These are phyloP conservation scores for Sycophila sp. DNA, from an alignment of 1,140 invertebrate species.

Conservation along the genomic window DNA sequence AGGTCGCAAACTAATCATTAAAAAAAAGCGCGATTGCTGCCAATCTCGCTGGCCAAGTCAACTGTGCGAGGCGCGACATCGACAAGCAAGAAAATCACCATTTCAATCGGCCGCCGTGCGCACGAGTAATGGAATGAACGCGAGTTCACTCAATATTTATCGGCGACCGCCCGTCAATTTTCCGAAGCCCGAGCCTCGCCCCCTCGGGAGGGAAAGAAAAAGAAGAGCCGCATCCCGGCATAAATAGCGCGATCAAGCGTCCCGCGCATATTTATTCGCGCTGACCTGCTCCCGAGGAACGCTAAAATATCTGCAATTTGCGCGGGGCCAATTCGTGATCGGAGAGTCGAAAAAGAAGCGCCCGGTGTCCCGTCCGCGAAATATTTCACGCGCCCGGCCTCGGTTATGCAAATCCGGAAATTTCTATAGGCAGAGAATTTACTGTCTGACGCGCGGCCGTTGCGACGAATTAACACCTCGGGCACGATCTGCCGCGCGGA, in stretches of 20 bases:
- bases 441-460: no score
- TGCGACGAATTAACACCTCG: no score
- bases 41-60: no score
- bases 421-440: background rate
- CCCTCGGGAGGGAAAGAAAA: background rate
- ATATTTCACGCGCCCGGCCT: background rate
- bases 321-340: conserved; percentile 1
- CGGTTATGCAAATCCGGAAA: background rate
- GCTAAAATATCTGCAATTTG: background rate
- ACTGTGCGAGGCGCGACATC: background rate
- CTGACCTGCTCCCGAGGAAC: background rate
- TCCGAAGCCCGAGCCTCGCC: background rate
- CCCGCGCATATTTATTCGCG: background rate
- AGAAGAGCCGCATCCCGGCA: background rate
- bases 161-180: background rate
- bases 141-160: background rate
- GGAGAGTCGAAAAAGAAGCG: background rate
- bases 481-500: no score
- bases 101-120: background rate
- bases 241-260: background rate
- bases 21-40: no score
- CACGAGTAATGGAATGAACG: background rate
- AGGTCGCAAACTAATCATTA: no score
- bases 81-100: background rate
- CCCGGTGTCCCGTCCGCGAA: background rate